Conservation (phyloP, 2,888 invertebrate species). For the Limnephilus lunatus region DNA sequence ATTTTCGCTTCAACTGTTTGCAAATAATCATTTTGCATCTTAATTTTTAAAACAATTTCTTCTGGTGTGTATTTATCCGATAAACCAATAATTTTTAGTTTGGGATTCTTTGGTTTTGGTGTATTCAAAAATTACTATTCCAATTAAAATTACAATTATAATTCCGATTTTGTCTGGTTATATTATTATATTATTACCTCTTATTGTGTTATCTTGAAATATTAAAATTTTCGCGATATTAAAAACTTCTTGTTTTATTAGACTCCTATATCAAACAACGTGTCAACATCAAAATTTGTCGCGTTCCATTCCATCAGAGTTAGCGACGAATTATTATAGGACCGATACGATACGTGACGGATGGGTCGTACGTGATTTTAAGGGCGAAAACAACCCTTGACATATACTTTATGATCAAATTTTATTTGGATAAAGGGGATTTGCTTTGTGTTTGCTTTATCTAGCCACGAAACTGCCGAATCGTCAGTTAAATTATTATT, state of each 20-base stretch:
- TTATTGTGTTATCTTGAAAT: too few species aligned
- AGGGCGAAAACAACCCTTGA: background rate
- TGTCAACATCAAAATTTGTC: conserved; percentile 38
- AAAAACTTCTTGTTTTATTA: conserved; percentile 3
- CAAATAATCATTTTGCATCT: too few species aligned
- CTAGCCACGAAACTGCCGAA: background rate
- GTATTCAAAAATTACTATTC: too few species aligned
- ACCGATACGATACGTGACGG: conserved; percentile 33
- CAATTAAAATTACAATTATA: too few species aligned
- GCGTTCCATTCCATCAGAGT: background rate
- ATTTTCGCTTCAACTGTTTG: too few species aligned
- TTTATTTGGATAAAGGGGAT: background rate
- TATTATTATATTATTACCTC: too few species aligned
- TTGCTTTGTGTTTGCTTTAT: background rate
- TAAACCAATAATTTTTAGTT: too few species aligned
- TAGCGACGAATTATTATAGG: background rate
- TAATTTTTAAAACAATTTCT: too few species aligned
- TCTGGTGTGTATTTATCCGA: too few species aligned
- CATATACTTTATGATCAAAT: background rate
- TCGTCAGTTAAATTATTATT: background rate
- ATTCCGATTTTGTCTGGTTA: too few species aligned
- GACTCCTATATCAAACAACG: background rate
- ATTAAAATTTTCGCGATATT: background rate
- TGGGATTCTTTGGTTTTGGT: too few species aligned
- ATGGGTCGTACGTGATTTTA: conserved; percentile 19